Conservation (phyloP, 2,113 vertebrate species). For the Mormoops blainvillei region DNA sequence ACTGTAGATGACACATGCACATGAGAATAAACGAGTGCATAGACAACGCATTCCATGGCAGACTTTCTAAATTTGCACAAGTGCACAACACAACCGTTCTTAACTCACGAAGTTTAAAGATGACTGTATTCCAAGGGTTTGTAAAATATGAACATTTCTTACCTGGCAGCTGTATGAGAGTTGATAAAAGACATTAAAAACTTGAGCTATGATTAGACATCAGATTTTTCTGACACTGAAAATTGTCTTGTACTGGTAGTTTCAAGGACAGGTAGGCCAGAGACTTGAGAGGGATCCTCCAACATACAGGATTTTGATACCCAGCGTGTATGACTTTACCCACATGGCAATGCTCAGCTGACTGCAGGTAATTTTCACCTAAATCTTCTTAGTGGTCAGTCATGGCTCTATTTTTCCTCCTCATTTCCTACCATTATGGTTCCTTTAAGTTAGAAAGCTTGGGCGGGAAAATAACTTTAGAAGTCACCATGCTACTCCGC, state of each 20-base stretch:
- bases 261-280: background rate
- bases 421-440: background rate
- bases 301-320: background rate
- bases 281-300: background rate
- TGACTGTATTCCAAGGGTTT: conserved; percentile 57
- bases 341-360: background rate
- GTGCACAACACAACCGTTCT: conserved; percentile 47
- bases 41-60: conserved; percentile 64
- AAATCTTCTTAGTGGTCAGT: background rate
- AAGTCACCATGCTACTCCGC: background rate
- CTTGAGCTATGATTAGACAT: conserved; percentile 66
- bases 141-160: conserved; percentile 71
- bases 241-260: background rate
- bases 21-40: conserved; percentile 54
- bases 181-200: conserved; percentile 71
- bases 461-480: background rate
- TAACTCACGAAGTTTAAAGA: conserved; percentile 66
- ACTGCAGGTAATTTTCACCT: background rate
- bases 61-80: conserved; percentile 52
- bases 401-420: background rate
- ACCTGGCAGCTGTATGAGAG: conserved; percentile 70
- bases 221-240: conserved; percentile 34
- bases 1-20: conserved; percentile 67
- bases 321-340: background rate
- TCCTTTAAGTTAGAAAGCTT: background rate